phyloP scores from a whole-genome alignment of 2,797 vertebrate species.

The Thripadectes ignobilis region DNA sequence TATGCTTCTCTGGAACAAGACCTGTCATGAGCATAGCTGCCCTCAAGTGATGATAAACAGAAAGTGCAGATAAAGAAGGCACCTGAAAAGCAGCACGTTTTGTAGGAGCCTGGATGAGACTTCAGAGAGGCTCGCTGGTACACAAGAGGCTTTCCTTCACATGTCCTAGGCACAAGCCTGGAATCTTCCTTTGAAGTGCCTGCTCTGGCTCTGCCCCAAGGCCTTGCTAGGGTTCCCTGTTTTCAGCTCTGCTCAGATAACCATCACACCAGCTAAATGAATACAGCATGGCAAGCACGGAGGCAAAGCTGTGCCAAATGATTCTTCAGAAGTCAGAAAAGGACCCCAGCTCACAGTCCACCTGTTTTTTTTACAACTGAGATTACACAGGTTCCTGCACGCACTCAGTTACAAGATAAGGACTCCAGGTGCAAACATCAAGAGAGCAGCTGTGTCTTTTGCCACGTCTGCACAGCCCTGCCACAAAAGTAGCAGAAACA shows the following conservation, averaged over 20 bases:
- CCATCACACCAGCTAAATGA: neutral
- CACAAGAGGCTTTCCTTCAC: neutral
- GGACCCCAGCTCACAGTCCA: neutral
- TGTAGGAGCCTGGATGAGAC: neutral
- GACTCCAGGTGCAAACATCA: neutral
- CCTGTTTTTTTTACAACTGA: neutral
- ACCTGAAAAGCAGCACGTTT: neutral
- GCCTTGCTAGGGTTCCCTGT: neutral
- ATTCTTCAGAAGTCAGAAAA: neutral
- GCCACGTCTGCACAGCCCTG: neutral
- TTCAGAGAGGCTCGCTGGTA: neutral
- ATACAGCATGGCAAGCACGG: neutral
- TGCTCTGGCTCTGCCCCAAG: neutral
- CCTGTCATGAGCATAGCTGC: neutral
- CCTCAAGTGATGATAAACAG: slow-evolving; percentile 5
- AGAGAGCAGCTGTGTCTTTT: neutral
- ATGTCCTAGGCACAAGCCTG: neutral
- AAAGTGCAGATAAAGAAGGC: neutral
- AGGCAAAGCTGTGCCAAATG: neutral
- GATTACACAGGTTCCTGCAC: neutral
- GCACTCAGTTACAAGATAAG: neutral
- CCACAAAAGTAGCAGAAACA: neutral
- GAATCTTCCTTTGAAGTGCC: neutral
- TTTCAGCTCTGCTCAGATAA: slow-evolving; percentile 15
- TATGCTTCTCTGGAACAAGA: neutral